Evolutionary conservation across 1,140 invertebrate genomes (phyloP).

Genomic region (Agrypnia vestita): DNA sequence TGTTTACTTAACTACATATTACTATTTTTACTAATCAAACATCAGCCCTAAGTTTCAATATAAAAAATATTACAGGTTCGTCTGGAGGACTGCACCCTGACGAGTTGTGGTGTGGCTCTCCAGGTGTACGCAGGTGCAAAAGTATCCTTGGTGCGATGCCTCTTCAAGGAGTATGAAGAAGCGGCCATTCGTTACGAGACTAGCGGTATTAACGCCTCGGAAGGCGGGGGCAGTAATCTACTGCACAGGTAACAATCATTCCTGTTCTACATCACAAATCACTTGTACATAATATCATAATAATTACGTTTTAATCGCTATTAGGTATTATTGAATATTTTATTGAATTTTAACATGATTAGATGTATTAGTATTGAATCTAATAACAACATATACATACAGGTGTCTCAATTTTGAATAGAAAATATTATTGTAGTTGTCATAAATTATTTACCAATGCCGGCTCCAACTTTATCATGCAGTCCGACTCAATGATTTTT

Average conservation of each 20-base stretch:
- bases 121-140: conserved; percentile 50
- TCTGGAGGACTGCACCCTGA: conserved; percentile 48
- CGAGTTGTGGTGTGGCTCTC: conserved; percentile 49
- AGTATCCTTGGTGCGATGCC: conserved; percentile 40
- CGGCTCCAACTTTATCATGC: too few relatives aligned
- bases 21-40: too few relatives aligned
- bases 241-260: conserved; percentile 32
- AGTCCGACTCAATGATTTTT: too few relatives aligned
- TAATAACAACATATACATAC: too few relatives aligned
- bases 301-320: background rate
- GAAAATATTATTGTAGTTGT: too few relatives aligned
- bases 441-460: too few relatives aligned
- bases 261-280: background rate
- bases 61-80: conserved; percentile 43
- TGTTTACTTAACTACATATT: too few relatives aligned
- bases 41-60: too few relatives aligned
- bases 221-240: conserved; percentile 33
- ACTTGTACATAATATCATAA: background rate
- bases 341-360: too few relatives aligned
- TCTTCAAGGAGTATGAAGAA: conserved; percentile 45
- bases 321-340: background rate
- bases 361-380: too few relatives aligned
- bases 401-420: too few relatives aligned
- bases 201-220: conserved; percentile 1
- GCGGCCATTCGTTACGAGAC: conserved; percentile 53